Conservation (phyloP, 2,797 vertebrate species). For the Brachymystax lenok region DNA sequence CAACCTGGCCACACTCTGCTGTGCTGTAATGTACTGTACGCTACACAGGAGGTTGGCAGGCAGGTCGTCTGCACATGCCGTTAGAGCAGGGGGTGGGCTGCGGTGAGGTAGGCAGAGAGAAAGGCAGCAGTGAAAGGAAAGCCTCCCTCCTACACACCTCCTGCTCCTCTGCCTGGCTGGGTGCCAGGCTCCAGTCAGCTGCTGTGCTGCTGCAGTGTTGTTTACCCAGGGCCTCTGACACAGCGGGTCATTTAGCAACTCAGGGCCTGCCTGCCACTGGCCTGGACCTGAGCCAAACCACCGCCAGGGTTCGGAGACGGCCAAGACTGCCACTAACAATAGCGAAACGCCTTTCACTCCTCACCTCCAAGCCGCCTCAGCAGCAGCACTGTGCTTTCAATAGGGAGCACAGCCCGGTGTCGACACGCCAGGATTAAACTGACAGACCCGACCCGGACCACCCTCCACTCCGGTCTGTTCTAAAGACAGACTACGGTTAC, state of each 20-base stretch:
- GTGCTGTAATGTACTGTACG: neutral
- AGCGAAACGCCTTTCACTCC: slow-evolving; percentile 47
- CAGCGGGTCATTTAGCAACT: slow-evolving; percentile 71
- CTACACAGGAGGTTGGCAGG: slow-evolving; percentile 60
- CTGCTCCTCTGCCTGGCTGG: slow-evolving; percentile 44
- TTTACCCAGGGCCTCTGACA: slow-evolving; percentile 72
- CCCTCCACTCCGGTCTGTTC: no score
- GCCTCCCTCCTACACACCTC: slow-evolving; percentile 39
- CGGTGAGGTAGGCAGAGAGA: slow-evolving; percentile 37
- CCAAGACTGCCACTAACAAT: slow-evolving; percentile 62
- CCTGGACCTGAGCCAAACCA: slow-evolving; percentile 67
- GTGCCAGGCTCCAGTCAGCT: slow-evolving; percentile 61
- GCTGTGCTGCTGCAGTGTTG: slow-evolving; percentile 33
- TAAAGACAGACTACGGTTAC: neutral
- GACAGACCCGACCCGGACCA: no score
- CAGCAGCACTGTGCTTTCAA: slow-evolving; percentile 9
- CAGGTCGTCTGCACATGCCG: slow-evolving; percentile 2
- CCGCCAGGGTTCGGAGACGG: slow-evolving; percentile 30
- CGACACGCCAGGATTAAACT: neutral
- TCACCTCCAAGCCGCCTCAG: slow-evolving; percentile 21
- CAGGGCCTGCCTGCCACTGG: slow-evolving; percentile 48
- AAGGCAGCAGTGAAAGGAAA: slow-evolving; percentile 45
- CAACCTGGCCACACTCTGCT: slow-evolving; percentile 50
- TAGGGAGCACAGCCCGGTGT: slow-evolving; percentile 5
- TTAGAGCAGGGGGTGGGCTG: slow-evolving; percentile 14